phyloP scores from a whole-genome alignment of 2,888 invertebrate species.

The Caenorhabditis afra region DNA sequence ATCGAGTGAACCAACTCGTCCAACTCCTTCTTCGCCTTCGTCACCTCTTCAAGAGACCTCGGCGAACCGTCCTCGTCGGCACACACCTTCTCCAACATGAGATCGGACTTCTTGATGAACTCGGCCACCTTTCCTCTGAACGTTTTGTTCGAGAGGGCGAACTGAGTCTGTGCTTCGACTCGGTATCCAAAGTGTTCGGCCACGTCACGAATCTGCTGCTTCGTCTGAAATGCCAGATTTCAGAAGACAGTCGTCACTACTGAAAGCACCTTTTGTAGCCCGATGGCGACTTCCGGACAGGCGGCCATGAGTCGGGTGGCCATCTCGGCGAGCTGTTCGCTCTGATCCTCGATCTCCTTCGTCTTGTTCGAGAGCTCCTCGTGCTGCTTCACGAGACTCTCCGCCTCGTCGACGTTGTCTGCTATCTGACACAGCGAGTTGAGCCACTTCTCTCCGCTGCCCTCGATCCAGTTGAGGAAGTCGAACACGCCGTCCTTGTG shows the following conservation, averaged over 20 bases:
- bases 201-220: constrained; percentile 89
- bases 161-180: constrained; percentile 86
- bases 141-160: constrained; percentile 86
- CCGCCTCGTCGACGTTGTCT: constrained; percentile 84
- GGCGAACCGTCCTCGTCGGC: constrained; percentile 70
- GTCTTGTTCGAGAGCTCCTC: constrained; percentile 84
- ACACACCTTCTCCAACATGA: constrained; percentile 81
- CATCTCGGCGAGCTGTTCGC: constrained; percentile 87
- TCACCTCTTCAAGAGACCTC: constrained; percentile 31
- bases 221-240: constrained; percentile 84
- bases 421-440: constrained; percentile 84
- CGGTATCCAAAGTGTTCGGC: constrained; percentile 88
- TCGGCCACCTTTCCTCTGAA: constrained; percentile 88
- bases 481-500: constrained; percentile 69
- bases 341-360: constrained; percentile 87
- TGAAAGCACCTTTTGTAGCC: constrained; percentile 83
- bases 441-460: constrained; percentile 87
- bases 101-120: constrained; percentile 81
- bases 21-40: constrained; percentile 70
- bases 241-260: background rate
- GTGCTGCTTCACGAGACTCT: constrained; percentile 86
- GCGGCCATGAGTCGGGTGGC: constrained; percentile 84
- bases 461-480: constrained; percentile 80
- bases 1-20: constrained; percentile 79
- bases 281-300: constrained; percentile 83